A percentile compares a stretch with the other conserved stretches of the same genome.
Evolutionary conservation across 2,888 invertebrate genomes (phyloP).

Genomic region (Aporophyla nigra): DNA sequence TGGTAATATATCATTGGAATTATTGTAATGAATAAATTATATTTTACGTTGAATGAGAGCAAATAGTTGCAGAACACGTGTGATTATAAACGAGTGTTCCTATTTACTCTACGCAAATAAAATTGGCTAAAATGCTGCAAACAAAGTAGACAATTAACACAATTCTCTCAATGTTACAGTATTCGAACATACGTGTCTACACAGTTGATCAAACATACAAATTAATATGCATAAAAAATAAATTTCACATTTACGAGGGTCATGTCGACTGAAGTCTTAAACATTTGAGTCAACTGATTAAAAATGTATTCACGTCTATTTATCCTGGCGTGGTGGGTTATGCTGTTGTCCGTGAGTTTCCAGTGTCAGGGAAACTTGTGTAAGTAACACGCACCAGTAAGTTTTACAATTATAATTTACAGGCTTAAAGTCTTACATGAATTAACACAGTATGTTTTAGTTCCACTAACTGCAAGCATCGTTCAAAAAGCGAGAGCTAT

Average conservation of each 20-base stretch:
- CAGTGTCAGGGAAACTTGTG: too few species aligned
- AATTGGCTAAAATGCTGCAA: constrained; percentile 10
- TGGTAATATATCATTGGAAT: not conserved
- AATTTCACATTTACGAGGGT: not conserved
- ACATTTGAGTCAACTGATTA: not conserved
- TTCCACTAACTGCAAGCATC: not conserved
- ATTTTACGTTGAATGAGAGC: not conserved
- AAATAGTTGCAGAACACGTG: constrained; percentile 15
- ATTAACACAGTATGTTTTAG: too few species aligned
- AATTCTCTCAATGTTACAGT: constrained; percentile 10
- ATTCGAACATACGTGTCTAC: not conserved
- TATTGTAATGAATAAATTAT: not conserved
- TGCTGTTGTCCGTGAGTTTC: too few species aligned
- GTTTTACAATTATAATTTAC: too few species aligned
- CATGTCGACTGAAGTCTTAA: not conserved
- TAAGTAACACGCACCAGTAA: too few species aligned
- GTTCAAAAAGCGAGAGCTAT: not conserved
- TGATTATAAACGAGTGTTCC: not conserved
- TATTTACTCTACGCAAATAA: constrained; percentile 29
- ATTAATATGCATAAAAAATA: not conserved
- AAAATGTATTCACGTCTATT: too few species aligned
- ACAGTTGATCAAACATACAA: constrained; percentile 18
- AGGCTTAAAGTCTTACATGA: too few species aligned
- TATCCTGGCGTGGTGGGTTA: too few species aligned
- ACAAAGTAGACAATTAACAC: constrained; percentile 9